Evolutionary conservation across 2,113 vertebrate genomes (phyloP).

Genomic region (Syrrhaptes paradoxus): DNA sequence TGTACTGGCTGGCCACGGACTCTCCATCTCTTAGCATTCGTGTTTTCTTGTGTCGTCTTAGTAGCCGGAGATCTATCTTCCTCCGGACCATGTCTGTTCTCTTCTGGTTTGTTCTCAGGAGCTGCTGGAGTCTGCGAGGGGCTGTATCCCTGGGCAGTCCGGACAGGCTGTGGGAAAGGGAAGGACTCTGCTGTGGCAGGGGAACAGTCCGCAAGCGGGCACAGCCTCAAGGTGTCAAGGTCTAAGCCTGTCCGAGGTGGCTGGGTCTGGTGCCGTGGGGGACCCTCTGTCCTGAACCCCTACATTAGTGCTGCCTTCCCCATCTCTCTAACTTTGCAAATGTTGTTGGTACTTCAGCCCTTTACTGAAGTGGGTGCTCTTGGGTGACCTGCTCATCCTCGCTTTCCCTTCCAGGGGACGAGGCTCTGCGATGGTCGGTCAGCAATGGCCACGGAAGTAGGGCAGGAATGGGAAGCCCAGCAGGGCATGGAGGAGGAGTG

Average conservation of each 20-base stretch:
- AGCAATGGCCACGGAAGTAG: not conserved
- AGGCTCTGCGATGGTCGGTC: not conserved
- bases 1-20: not conserved
- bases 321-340: not conserved
- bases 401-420: not conserved
- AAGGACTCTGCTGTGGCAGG: not conserved
- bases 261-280: not conserved
- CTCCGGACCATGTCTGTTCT: not conserved
- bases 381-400: not conserved
- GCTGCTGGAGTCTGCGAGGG: not conserved
- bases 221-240: not conserved
- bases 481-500: not conserved
- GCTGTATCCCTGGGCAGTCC: not conserved
- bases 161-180: not conserved
- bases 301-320: not conserved
- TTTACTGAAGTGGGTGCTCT: not conserved
- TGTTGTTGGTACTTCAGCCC: not conserved
- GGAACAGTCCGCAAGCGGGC: not conserved
- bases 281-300: not conserved
- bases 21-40: not conserved
- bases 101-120: not conserved
- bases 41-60: not conserved
- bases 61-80: not conserved
- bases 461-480: not conserved
- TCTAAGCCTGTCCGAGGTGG: not conserved